A percentile compares a stretch with the other conserved stretches of the same genome.
These are phyloP conservation scores for Champsocephalus esox DNA, from an alignment of 2,797 vertebrate genomes.

Conservation along the genomic window DNA sequence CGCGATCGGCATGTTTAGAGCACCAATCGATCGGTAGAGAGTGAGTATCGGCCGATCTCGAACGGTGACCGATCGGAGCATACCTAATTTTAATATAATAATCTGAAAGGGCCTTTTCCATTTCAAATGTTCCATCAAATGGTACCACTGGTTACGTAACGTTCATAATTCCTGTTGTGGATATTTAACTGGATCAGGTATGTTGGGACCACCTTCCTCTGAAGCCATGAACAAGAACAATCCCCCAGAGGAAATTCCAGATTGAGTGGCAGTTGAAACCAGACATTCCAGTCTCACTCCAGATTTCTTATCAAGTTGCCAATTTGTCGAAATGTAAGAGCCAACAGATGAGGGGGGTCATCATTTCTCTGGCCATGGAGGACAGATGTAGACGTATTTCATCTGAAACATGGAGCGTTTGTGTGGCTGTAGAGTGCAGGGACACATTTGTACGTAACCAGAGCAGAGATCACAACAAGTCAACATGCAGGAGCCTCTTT, in stretches of 20 bases:
- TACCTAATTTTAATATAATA: background rate
- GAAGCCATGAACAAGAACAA: constrained; percentile 10
- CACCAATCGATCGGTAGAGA: too few relatives aligned
- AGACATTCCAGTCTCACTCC: constrained; percentile 45
- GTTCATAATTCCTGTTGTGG: background rate
- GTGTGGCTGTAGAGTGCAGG: background rate
- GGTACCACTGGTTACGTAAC: background rate
- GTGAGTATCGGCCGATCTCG: too few relatives aligned
- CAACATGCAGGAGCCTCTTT: constrained; percentile 41
- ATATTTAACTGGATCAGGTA: background rate
- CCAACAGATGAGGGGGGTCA: constrained; percentile 52
- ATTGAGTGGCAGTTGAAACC: constrained; percentile 30
- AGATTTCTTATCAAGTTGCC: constrained; percentile 64
- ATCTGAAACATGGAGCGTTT: constrained; percentile 10
- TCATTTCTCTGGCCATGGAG: constrained; percentile 44
- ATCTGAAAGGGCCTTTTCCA: background rate
- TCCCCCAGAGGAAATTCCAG: constrained; percentile 10
- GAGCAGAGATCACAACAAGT: constrained; percentile 29
- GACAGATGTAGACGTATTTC: constrained; percentile 32
- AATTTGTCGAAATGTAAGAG: constrained; percentile 55
- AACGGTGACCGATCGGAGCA: too few relatives aligned
- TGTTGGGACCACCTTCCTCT: background rate
- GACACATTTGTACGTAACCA: background rate
- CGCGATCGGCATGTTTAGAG: too few relatives aligned
- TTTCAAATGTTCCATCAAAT: background rate